phyloP scores from a whole-genome alignment of 64 coral and sea anemone species.

The Platygyra sinensis region DNA sequence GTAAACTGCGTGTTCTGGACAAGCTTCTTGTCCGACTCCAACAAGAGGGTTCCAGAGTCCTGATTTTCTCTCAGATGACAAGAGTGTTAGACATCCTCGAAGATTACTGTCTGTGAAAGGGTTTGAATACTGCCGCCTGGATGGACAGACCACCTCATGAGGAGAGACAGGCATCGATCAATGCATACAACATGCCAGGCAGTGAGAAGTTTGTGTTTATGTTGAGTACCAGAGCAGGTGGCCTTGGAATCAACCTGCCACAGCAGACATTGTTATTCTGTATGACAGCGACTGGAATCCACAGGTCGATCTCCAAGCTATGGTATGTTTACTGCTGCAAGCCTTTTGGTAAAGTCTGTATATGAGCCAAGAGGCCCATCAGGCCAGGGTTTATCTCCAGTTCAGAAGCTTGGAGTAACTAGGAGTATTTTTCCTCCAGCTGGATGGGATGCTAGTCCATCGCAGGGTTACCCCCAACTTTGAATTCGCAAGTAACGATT shows the following conservation, averaged over 20 bases:
- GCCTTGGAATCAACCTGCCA: constrained; percentile 95
- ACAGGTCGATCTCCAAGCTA: constrained; percentile 98
- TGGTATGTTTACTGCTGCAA: constrained; percentile 61
- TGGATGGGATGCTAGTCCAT: no score
- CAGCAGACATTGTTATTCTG: constrained; percentile 96
- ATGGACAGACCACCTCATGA: constrained; percentile 99
- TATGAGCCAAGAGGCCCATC: no score
- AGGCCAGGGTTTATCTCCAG: no score
- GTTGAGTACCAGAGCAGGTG: constrained; percentile 99
- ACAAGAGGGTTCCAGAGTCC: constrained; percentile 86
- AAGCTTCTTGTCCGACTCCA: constrained; percentile 85
- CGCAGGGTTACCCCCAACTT: no score
- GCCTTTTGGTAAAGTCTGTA: no score
- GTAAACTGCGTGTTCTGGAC: constrained; percentile 89
- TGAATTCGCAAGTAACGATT: no score
- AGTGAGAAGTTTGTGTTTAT: constrained; percentile 98
- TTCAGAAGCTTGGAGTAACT: no score
- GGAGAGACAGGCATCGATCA: constrained; percentile 93
- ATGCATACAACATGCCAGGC: constrained; percentile 95
- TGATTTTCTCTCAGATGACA: constrained; percentile 98
- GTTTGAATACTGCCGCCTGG: constrained; percentile 97
- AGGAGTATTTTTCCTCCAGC: no score
- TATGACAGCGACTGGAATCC: constrained; percentile 99
- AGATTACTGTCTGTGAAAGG: constrained; percentile 95
- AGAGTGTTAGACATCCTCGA: constrained; percentile 96